Evolutionary conservation across 2,797 vertebrate species (phyloP), one percentile per base, ranked within the genome.

Genomic region (Anomalospiza imberbis): DNA sequence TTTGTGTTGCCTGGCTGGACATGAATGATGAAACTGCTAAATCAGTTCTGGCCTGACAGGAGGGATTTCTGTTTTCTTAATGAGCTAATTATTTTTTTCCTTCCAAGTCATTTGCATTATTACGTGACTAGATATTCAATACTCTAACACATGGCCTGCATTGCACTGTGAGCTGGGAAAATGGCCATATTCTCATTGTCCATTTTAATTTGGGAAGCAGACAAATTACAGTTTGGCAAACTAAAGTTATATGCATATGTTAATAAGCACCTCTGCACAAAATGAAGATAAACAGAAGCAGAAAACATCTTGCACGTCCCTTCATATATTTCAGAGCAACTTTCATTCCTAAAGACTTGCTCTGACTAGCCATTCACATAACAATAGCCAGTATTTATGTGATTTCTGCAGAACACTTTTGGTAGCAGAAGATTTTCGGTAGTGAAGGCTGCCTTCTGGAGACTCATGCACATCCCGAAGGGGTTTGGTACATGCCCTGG

Each of bases 31-130:
- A 66, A 93, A 88, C 67, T 84, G 24, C n/a, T 88, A 50, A 89
- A 84, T 89, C 58, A 48, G 18, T 15, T 80, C 73, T 91, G 66
- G 42, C 62, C 55, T 89, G 73, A 78, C 31, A 67, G 42, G 28
- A 85, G n/a, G 74, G 38, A 73, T 89, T 94, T 82, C 57, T 92
- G 15, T 92, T 85, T 93, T 81, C 78, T 88, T 93, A 84, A 95
- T 89, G 73, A 93, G 76, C 76, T 95, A 83, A 89, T 94, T 91
- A 48, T 57, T 40, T 50, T 89, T 88, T 93, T 89, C 70, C 44
- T 92, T 93, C 76, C 60, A 48, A 86, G 31, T 38, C 3, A 57
- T 89, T 96, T 75, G 34, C 60, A 90, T 93, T 93, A 85, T 86
- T 82, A 63, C 3, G 4, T 87, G 55, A 89, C 71, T 87, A 89